These are phyloP conservation scores for Luidia sarsii DNA, from an alignment of 53 echinoderm and acorn worm genomes.

Conservation along the genomic window DNA sequence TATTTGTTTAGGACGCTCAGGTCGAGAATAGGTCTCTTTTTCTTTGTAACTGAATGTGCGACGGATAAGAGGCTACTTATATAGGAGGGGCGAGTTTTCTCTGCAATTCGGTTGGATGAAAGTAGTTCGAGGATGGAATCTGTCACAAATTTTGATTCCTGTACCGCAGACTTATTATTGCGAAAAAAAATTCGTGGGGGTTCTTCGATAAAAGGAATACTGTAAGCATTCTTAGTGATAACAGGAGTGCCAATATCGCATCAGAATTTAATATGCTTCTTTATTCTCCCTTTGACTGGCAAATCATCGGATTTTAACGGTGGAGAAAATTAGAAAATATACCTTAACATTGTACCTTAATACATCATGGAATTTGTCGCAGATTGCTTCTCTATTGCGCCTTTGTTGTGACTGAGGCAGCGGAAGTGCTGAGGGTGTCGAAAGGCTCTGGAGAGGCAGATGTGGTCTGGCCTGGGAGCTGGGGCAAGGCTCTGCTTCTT, in stretches of 20 bases:
- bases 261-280: not conserved
- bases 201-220: not conserved
- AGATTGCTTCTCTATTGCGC: not conserved
- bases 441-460: not conserved
- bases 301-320: not conserved
- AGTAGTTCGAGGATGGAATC: not conserved
- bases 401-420: not conserved
- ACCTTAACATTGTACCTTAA: not conserved
- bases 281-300: not conserved
- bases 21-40: conserved; percentile 12
- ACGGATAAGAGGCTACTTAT: not conserved
- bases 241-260: not conserved
- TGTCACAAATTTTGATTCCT: not conserved
- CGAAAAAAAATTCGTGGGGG: not conserved
- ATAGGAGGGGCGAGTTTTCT: not conserved
- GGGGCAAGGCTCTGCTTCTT: too few species aligned
- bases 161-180: conserved; percentile 2
- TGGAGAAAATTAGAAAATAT: not conserved
- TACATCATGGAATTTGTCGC: not conserved
- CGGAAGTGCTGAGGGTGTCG: not conserved
- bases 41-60: not conserved
- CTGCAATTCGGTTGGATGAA: not conserved
- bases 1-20: conserved; percentile 1
- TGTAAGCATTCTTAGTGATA: not conserved
- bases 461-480: not conserved